Evolutionary conservation across 2,888 invertebrate genomes (phyloP).

Genomic region (Nemoura dubitans): DNA sequence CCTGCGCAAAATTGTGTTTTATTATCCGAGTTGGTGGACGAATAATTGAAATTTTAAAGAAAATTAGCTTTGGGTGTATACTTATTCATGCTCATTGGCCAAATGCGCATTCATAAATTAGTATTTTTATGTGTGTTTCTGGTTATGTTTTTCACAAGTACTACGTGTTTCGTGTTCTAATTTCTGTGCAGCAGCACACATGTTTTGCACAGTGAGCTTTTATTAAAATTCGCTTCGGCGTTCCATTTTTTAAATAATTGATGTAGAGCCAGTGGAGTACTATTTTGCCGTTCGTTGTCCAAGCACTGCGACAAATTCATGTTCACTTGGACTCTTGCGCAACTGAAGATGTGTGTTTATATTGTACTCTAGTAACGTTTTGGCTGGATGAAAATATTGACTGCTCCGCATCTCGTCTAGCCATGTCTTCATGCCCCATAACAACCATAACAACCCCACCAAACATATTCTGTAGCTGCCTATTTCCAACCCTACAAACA

Average conservation of each 20-base stretch:
- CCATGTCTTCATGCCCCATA: too few relatives aligned
- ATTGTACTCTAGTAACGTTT: too few relatives aligned
- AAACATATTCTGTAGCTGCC: too few relatives aligned
- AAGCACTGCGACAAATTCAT: neutral
- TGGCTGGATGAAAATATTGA: too few relatives aligned
- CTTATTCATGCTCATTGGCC: neutral
- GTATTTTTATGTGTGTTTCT: neutral
- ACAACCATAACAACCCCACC: too few relatives aligned
- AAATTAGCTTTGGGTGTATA: neutral
- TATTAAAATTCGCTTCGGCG: neutral
- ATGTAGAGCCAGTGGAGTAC: neutral
- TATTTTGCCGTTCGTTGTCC: neutral
- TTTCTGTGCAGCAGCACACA: neutral
- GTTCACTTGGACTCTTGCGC: too few relatives aligned
- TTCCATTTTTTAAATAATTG: neutral
- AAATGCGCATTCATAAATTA: neutral
- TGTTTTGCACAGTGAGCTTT: neutral
- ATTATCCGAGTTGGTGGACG: too few relatives aligned
- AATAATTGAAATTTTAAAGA: neutral
- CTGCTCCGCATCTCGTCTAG: too few relatives aligned
- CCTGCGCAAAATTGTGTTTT: too few relatives aligned
- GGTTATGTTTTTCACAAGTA: neutral
- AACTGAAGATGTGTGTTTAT: too few relatives aligned
- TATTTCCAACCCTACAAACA: too few relatives aligned
- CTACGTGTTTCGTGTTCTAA: neutral